Percentiles rank a stretch among this genome's conserved stretches.
These are phyloP conservation scores for Oncorhynchus gorbuscha DNA, from an alignment of 2,113 vertebrate species.

Conservation along the genomic window DNA sequence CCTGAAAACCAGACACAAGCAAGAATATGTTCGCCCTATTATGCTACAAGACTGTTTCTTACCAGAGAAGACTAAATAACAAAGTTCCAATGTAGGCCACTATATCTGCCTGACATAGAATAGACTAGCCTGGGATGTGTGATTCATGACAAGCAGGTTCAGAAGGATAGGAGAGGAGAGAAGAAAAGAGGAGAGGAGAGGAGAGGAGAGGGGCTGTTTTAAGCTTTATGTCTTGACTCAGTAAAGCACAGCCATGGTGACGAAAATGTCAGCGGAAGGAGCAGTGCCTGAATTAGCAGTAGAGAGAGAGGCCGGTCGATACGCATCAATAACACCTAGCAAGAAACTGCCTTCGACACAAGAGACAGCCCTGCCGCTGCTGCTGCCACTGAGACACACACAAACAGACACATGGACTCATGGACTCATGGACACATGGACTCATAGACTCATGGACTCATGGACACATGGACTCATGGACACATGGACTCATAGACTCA, in stretches of 20 bases:
- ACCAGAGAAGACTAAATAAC: not conserved
- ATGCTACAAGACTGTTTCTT: not conserved
- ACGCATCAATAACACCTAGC: conserved; percentile 47
- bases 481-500: too few relatives aligned
- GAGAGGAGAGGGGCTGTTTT: conserved; percentile 2
- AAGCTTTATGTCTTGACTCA: conserved; percentile 43
- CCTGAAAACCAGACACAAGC: conserved; percentile 2
- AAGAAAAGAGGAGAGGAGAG: too few relatives aligned
- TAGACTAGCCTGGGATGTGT: conserved; percentile 6
- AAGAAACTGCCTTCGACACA: conserved; percentile 47
- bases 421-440: too few relatives aligned
- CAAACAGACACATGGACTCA: too few relatives aligned
- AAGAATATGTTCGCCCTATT: not conserved
- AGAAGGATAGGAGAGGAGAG: too few relatives aligned
- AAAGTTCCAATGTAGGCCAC: not conserved
- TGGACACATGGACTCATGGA: too few relatives aligned
- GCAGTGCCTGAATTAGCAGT: conserved; percentile 48
- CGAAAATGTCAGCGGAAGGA: conserved; percentile 61
- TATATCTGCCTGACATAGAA: not conserved
- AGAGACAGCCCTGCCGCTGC: conserved; percentile 36
- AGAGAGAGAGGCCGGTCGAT: conserved; percentile 51
- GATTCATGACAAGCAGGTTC: conserved; percentile 6
- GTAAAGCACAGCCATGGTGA: conserved; percentile 43
- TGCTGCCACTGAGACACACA: conserved; percentile 18
- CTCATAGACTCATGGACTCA: too few relatives aligned